Evolutionary conservation across 2,113 vertebrate genomes (phyloP).

Genomic region (Vulpes ferrilata): DNA sequence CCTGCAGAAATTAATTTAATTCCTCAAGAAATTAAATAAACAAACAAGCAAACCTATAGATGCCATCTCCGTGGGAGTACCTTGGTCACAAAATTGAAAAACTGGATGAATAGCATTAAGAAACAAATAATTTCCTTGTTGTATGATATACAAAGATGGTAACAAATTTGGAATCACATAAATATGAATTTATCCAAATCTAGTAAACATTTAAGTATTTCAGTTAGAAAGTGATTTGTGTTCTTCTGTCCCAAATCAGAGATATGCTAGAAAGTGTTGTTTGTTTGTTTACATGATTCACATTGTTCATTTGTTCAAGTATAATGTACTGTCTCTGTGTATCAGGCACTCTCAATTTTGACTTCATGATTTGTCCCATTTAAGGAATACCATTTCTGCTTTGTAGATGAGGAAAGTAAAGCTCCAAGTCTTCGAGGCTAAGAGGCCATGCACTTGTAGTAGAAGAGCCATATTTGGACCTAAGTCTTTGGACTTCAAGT

Average conservation of each 20-base stretch:
- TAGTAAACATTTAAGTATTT: constrained; percentile 34
- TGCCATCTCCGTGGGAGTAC: background rate
- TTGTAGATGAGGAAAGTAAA: background rate
- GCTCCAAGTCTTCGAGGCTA: background rate
- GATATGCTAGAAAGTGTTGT: background rate
- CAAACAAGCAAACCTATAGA: background rate
- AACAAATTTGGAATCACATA: background rate
- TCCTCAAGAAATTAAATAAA: background rate
- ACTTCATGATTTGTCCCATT: background rate
- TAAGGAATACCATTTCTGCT: background rate
- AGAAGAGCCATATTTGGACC: background rate
- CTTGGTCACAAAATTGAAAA: constrained; percentile 3
- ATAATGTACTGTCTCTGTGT: background rate
- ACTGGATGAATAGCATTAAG: background rate
- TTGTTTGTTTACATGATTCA: background rate
- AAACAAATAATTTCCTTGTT: background rate
- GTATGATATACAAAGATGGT: background rate
- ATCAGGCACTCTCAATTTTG: background rate
- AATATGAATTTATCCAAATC: constrained; percentile 22
- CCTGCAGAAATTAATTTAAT: background rate
- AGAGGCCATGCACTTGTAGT: background rate
- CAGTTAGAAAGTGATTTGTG: background rate
- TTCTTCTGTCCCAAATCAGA: background rate
- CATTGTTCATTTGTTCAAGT: background rate
- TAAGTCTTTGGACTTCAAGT: background rate